These are phyloP conservation scores for Struthio camelus DNA, from an alignment of 2,113 vertebrate genomes.

Conservation along the genomic window DNA sequence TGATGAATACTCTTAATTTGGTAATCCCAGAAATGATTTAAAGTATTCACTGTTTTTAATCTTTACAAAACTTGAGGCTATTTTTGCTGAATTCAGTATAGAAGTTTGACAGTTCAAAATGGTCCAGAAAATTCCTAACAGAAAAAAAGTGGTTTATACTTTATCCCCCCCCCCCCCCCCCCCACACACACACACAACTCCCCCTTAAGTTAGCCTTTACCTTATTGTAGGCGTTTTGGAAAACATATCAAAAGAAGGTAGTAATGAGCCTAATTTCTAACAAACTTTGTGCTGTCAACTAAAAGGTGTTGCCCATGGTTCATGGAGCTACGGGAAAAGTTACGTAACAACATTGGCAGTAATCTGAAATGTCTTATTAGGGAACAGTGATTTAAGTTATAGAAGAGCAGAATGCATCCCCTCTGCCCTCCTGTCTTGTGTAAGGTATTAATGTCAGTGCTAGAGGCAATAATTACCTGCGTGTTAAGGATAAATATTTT, in stretches of 20 bases:
- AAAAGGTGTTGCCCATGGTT: not conserved
- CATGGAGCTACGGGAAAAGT: not conserved
- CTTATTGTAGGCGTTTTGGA: not conserved
- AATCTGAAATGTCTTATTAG: not conserved
- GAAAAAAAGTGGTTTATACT: not conserved
- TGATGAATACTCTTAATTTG: not conserved
- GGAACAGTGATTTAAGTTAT: not conserved
- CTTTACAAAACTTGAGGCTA: not conserved
- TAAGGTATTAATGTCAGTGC: not conserved
- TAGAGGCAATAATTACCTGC: not conserved
- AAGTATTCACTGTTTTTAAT: not conserved
- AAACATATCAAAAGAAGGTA: not conserved
- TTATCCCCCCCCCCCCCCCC: not conserved
- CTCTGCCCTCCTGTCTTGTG: not conserved
- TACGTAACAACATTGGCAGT: not conserved
- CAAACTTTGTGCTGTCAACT: not conserved
- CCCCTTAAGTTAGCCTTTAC: not conserved
- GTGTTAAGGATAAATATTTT: constrained; percentile 1
- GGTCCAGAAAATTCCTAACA: not conserved
- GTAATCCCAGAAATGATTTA: not conserved
- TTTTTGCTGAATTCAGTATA: not conserved
- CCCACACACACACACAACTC: too few relatives aligned
- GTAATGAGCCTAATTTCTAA: not conserved
- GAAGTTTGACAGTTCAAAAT: not conserved
- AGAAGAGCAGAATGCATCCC: not conserved